A percentile compares a stretch with the other conserved stretches of the same genome.
Conservation (phyloP, 2,888 invertebrate species). For the Xanthia icteritia region DNA sequence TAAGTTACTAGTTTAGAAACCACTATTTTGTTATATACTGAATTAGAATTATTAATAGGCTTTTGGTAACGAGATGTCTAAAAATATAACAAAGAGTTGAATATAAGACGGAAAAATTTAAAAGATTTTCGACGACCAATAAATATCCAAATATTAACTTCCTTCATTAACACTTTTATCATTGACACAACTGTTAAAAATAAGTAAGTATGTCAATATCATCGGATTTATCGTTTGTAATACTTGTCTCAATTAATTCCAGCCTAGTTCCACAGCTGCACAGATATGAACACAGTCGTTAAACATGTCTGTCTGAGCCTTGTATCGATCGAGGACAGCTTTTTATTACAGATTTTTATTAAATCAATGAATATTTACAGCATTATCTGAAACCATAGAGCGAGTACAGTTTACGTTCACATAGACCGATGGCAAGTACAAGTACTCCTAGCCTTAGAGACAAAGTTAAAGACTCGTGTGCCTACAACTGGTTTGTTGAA, state of each 20-base stretch:
- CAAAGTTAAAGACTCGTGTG: not conserved
- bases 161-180: not conserved
- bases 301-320: conserved; percentile 4
- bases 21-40: not conserved
- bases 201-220: conserved; percentile 21
- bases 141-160: not conserved
- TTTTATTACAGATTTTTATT: conserved; percentile 11
- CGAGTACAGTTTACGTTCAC: not conserved
- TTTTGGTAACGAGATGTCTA: not conserved
- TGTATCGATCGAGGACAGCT: not conserved
- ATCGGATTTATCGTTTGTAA: conserved; percentile 1
- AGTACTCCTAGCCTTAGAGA: not conserved
- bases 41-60: not conserved
- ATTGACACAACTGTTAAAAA: conserved; percentile 36
- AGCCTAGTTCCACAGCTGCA: conserved; percentile 1
- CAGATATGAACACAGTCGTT: not conserved
- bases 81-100: not conserved
- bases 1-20: not conserved
- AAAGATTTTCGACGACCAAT: not conserved
- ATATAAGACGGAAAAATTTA: not conserved
- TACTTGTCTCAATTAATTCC: conserved; percentile 11
- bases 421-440: not conserved
- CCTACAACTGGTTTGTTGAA: not conserved
- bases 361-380: conserved; percentile 30
- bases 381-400: not conserved